Evolutionary conservation across 2,888 invertebrate species (phyloP).

Genomic region (Elgonia sp.): DNA sequence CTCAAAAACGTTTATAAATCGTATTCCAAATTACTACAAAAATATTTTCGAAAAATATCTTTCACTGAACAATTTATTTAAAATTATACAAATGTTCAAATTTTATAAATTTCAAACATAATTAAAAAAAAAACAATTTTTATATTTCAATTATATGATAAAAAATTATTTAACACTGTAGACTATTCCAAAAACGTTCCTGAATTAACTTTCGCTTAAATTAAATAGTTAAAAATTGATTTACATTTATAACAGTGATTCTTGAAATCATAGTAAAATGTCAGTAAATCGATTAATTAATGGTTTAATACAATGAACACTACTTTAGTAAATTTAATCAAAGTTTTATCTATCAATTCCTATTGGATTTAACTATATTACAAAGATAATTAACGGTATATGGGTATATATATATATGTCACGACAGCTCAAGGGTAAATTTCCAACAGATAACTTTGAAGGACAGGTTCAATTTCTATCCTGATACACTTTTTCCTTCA

Average conservation of each 20-base stretch:
- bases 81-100: too few relatives aligned
- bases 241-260: neutral
- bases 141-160: too few relatives aligned
- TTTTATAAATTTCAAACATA: too few relatives aligned
- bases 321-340: constrained; percentile 3
- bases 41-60: too few relatives aligned
- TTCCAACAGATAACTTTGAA: neutral
- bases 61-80: too few relatives aligned
- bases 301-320: neutral
- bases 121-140: too few relatives aligned
- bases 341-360: neutral
- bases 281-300: neutral
- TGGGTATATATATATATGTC: constrained; percentile 1
- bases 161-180: too few relatives aligned
- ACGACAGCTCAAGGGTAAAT: neutral
- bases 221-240: neutral
- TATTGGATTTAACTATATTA: neutral
- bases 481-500: neutral
- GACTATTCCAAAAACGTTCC: too few relatives aligned
- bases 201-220: too few relatives aligned
- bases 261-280: neutral
- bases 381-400: neutral
- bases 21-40: too few relatives aligned
- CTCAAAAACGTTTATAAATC: too few relatives aligned
- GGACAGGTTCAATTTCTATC: neutral